phyloP scores from a whole-genome alignment of 2,888 invertebrate species.

The Scotopteryx bipunctaria region DNA sequence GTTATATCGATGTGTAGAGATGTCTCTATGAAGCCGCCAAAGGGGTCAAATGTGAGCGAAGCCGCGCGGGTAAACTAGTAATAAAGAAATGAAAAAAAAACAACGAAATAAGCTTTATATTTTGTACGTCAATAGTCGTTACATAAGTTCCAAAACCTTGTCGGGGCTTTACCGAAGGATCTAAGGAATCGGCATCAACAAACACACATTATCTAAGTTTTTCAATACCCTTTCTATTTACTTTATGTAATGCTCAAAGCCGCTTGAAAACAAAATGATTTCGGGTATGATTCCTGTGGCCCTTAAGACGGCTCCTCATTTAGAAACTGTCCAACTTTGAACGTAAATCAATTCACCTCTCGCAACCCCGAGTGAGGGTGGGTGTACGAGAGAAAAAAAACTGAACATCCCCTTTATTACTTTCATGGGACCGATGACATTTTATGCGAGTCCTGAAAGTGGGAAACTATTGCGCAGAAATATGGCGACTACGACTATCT shows the following conservation, averaged over 20 bases:
- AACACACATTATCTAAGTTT: constrained; percentile 24
- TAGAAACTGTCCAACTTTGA: constrained; percentile 54
- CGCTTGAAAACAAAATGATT: constrained; percentile 27
- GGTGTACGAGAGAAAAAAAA: constrained; percentile 43
- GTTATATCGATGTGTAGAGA: no score
- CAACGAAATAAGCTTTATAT: no score
- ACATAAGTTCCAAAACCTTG: constrained; percentile 3
- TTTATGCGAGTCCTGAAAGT: constrained; percentile 25
- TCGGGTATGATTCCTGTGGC: constrained; percentile 30
- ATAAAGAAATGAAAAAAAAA: no score
- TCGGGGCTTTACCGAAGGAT: constrained; percentile 5
- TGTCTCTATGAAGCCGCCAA: no score
- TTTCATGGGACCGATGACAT: constrained; percentile 38
- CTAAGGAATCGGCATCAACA: constrained; percentile 10
- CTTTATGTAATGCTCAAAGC: constrained; percentile 6
- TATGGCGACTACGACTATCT: constrained; percentile 19
- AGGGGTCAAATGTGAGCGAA: no score
- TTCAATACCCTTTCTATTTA: constrained; percentile 25
- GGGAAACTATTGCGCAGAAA: constrained; percentile 30
- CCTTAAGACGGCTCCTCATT: constrained; percentile 46
- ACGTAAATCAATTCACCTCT: constrained; percentile 56
- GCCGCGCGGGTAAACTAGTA: no score
- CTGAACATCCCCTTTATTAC: constrained; percentile 40
- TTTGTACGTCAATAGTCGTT: constrained; percentile 5
- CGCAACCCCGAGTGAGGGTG: constrained; percentile 36